A percentile compares a stretch with the other conserved stretches of the same genome.
These are phyloP conservation scores for Lepidurus couesii DNA, from an alignment of 1,140 invertebrate genomes.

Conservation along the genomic window DNA sequence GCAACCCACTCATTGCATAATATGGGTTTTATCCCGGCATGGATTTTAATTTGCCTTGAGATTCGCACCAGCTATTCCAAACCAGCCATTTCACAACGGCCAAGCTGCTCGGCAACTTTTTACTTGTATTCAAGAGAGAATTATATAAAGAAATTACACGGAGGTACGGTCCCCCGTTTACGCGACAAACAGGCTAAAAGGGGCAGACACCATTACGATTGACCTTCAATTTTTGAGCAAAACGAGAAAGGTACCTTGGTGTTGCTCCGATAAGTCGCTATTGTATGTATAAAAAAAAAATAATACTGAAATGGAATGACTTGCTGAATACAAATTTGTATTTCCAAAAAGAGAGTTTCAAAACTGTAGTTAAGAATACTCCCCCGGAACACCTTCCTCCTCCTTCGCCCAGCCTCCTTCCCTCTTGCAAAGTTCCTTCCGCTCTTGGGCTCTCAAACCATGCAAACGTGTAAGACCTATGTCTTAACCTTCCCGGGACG, in stretches of 20 bases:
- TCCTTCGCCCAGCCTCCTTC: slow-evolving; percentile 9
- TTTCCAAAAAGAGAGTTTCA: slow-evolving; percentile 5
- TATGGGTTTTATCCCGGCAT: neutral
- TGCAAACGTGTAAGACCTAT: neutral
- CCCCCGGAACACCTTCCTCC: slow-evolving; percentile 4
- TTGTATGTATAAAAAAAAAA: neutral
- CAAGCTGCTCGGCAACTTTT: too few species aligned
- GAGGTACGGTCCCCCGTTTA: neutral
- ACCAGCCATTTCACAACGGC: too few species aligned
- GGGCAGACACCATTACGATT: neutral
- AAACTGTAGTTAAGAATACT: neutral
- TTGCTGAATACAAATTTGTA: neutral
- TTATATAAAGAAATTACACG: neutral
- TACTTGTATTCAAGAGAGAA: too few species aligned
- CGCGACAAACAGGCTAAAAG: neutral
- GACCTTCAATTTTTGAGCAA: neutral
- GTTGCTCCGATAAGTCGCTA: neutral
- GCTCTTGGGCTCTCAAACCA: neutral
- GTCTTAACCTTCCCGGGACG: slow-evolving; percentile 1
- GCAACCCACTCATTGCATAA: neutral
- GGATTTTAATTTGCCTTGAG: neutral
- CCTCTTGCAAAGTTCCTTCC: neutral
- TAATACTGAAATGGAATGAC: neutral
- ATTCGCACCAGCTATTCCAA: too few species aligned
- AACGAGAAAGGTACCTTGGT: neutral